A percentile compares a stretch with the other conserved stretches of the same genome.
Evolutionary conservation across 1,140 invertebrate genomes (phyloP).

Genomic region (Drosophila trapezifrons): DNA sequence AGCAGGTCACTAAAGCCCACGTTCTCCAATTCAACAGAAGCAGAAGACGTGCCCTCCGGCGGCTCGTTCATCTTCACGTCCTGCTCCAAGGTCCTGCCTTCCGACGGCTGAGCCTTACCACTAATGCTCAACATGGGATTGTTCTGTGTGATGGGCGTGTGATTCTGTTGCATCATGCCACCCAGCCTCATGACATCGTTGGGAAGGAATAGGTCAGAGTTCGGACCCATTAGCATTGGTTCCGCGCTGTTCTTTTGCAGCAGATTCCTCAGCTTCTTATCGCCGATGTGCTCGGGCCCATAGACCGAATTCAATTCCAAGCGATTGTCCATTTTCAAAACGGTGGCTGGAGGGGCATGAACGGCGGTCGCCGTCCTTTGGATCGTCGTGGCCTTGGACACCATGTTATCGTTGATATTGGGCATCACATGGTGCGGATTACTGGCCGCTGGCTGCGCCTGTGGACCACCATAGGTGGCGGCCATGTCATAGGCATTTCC

Average conservation of each 20-base stretch:
- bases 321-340: constrained; percentile 57
- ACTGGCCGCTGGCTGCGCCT: constrained; percentile 20
- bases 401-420: constrained; percentile 49
- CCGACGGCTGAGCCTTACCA: constrained; percentile 54
- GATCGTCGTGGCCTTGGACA: constrained; percentile 48
- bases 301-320: constrained; percentile 55
- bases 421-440: constrained; percentile 38
- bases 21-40: constrained; percentile 70
- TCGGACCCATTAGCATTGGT: constrained; percentile 56
- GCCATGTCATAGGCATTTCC: constrained; percentile 54
- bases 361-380: constrained; percentile 41
- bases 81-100: constrained; percentile 60
- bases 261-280: constrained; percentile 67
- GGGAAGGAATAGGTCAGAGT: constrained; percentile 59
- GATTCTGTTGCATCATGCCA: constrained; percentile 48
- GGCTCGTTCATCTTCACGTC: constrained; percentile 66
- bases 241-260: constrained; percentile 67
- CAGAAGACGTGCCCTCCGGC: constrained; percentile 62
- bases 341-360: constrained; percentile 16
- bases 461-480: constrained; percentile 43
- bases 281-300: constrained; percentile 58
- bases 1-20: constrained; percentile 91
- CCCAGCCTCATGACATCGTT: constrained; percentile 66
- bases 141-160: constrained; percentile 60
- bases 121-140: constrained; percentile 74